These are phyloP conservation scores for Coreoperca whiteheadi DNA, from an alignment of 2,113 vertebrate species.

Conservation along the genomic window DNA sequence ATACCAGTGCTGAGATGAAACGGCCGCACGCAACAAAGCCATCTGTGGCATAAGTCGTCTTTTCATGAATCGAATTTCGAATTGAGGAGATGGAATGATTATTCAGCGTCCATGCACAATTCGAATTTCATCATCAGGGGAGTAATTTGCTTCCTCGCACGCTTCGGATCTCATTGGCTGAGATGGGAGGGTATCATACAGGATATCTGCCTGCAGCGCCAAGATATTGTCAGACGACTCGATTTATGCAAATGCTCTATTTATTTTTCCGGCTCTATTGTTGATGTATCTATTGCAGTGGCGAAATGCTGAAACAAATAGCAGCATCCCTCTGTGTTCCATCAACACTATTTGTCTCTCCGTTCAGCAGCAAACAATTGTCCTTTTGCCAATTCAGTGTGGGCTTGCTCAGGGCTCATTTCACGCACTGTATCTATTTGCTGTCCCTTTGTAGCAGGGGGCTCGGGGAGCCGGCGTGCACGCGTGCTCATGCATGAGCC, in stretches of 20 bases:
- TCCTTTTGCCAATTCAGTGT: slow-evolving; percentile 32
- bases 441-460: slow-evolving; percentile 31
- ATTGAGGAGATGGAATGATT: slow-evolving; percentile 15
- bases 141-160: slow-evolving; percentile 30
- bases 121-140: slow-evolving; percentile 22
- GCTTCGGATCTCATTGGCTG: slow-evolving; percentile 11
- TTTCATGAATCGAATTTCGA: slow-evolving; percentile 18
- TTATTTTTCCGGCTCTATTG: slow-evolving; percentile 1
- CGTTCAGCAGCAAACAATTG: slow-evolving; percentile 13
- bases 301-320: slow-evolving; percentile 34
- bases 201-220: neutral
- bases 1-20: neutral
- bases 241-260: slow-evolving; percentile 22
- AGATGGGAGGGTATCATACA: neutral
- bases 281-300: slow-evolving; percentile 22
- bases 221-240: slow-evolving; percentile 16
- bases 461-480: neutral
- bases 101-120: slow-evolving; percentile 2
- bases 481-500: slow-evolving; percentile 26
- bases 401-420: slow-evolving; percentile 44
- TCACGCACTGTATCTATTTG: slow-evolving; percentile 40
- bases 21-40: neutral
- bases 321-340: slow-evolving; percentile 24
- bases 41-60: slow-evolving; percentile 14
- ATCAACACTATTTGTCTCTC: slow-evolving; percentile 34